Base-by-base conservation (phyloP, 1,140 invertebrate genomes). In the Drosophila varians region DNA sequence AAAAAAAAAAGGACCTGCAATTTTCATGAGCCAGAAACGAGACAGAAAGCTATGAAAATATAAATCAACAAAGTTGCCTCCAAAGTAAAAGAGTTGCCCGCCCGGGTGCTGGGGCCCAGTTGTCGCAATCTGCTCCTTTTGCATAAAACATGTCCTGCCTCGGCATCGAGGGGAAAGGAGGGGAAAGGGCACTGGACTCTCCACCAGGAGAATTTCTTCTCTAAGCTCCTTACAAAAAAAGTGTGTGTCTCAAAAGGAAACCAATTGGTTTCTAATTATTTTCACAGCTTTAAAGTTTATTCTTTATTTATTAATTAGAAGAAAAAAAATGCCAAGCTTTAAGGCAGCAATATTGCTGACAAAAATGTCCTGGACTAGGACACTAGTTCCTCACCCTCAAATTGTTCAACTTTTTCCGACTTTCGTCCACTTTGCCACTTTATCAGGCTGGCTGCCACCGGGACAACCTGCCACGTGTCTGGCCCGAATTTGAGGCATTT, bases 21-120 rank as follows among this genome's bases (percentile, higher is more conserved):
- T 45, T 79, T 84, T 84, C 57, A 83, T 83, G 79, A 83, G 79
- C 49, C 71, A 40, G 74, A 65, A 19, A 12, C 31, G 49, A 38
- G 36, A 38, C 6, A 38, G 36, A 12, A 18, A 40, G 64, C 53
- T 31, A 58, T 38, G 68, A 75, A 84, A 79, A 75, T 86, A 84
- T 84, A 84, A 79, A 84, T 84, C 79, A 86, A 86, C 79, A 84
- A 75, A 84, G 75, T 84, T 86, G 34, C 53, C 48, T 53, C 64
- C 31, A 43, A 43, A 42, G 48, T 18, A 25, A 21, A 61, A 28
- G 40, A 38, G 38, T 19, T 46, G 54, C 55, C 18, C n/a, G n/a
- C n/a, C n/a, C n/a, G n/a, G n/a, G n/a, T n/a, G n/a, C n/a, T n/a
- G n/a, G n/a, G 53, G 31, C 28, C 19, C 47, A 53, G 36, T 34